phyloP scores from a whole-genome alignment of 2,113 vertebrate species.

The Lanius ludovicianus region DNA sequence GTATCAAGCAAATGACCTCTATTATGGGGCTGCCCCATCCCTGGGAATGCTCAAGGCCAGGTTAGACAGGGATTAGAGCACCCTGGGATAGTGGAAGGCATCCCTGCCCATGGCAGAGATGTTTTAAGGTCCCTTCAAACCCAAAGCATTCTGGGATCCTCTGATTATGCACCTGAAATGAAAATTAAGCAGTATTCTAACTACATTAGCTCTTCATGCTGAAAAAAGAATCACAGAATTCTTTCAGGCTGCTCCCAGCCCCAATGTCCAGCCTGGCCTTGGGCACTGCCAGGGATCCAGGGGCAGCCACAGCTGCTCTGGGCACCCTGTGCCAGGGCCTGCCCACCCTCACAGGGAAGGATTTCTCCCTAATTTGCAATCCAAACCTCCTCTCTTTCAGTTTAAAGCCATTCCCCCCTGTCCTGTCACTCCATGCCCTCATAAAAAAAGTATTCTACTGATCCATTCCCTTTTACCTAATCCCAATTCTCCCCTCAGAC shows the following conservation, averaged over 20 bases:
- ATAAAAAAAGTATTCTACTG: accelerated
- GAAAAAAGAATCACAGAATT: background rate
- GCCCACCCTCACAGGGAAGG: background rate
- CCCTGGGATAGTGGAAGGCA: background rate
- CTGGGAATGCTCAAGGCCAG: background rate
- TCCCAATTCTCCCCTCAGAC: background rate
- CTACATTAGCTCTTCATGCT: background rate
- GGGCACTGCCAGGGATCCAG: background rate
- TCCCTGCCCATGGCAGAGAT: background rate
- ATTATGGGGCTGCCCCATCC: background rate
- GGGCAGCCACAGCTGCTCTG: background rate
- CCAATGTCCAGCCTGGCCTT: background rate
- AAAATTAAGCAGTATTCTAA: background rate
- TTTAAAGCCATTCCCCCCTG: background rate
- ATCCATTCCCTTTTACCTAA: background rate
- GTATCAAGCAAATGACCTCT: background rate
- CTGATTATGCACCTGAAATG: background rate
- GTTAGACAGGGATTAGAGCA: accelerated
- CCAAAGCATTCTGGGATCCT: background rate
- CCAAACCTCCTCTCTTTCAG: background rate
- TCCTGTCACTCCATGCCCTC: background rate
- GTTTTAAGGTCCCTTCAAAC: background rate
- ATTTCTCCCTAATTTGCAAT: background rate
- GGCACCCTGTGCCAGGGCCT: background rate
- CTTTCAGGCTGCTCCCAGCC: background rate